Percentiles rank a stretch among this genome's conserved stretches.
These are phyloP conservation scores for Lasioglossum marginatum DNA, from an alignment of 2,888 invertebrate species.

Conservation along the genomic window DNA sequence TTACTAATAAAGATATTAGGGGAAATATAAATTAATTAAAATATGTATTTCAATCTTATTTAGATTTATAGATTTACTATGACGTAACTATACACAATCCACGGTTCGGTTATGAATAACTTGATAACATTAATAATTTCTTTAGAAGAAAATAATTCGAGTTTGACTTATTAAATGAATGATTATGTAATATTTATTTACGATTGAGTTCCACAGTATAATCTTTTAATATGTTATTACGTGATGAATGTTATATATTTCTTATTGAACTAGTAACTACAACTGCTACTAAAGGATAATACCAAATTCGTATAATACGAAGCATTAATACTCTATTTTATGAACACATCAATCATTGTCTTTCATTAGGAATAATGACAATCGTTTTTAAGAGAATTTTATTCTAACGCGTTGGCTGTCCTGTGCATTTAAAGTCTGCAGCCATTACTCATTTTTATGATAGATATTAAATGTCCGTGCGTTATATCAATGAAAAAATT, in stretches of 20 bases:
- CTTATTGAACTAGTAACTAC: not conserved
- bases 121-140: not conserved
- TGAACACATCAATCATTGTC: not conserved
- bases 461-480: not conserved
- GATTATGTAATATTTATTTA: not conserved
- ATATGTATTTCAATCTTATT: not conserved
- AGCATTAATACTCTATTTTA: constrained; percentile 1
- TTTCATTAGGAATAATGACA: not conserved
- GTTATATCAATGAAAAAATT: not conserved
- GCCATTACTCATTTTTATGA: not conserved
- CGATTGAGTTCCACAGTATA: not conserved
- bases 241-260: not conserved
- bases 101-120: not conserved
- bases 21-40: not conserved
- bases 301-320: not conserved
- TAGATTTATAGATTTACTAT: not conserved
- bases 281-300: not conserved
- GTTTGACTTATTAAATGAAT: no score
- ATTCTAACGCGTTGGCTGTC: not conserved
- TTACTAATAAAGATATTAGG: not conserved
- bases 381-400: not conserved
- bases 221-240: not conserved
- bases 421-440: not conserved
- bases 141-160: not conserved
- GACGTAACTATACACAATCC: not conserved